Conservation (phyloP, 2,888 invertebrate genomes). For the Spatulosminthurus flaviceps region DNA sequence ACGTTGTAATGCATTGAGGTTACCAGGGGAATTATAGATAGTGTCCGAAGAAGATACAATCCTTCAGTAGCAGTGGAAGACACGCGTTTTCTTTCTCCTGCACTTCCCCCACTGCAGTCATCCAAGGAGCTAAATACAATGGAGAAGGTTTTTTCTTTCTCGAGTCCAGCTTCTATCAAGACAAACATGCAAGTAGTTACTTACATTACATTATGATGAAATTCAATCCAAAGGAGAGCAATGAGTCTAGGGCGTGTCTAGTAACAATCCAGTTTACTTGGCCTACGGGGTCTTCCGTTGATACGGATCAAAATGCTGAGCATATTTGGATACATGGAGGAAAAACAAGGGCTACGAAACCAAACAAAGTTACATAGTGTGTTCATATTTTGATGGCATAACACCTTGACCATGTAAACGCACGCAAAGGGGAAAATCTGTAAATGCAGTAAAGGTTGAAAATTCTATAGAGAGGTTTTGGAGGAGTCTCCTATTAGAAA, state of each 20-base stretch:
- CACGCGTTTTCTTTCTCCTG: slow-evolving; percentile 26
- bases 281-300: slow-evolving; percentile 37
- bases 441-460: background rate
- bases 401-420: slow-evolving; percentile 22
- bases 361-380: background rate
- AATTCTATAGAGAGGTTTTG: too few species aligned
- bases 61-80: slow-evolving; percentile 31
- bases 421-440: background rate
- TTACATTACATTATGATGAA: slow-evolving; percentile 36
- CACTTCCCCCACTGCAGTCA: background rate
- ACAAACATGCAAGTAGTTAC: background rate
- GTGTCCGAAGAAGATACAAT: slow-evolving; percentile 11
- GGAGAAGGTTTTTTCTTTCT: slow-evolving; percentile 3
- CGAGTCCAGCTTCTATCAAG: background rate
- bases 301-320: slow-evolving; percentile 38
- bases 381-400: slow-evolving; percentile 19
- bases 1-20: background rate
- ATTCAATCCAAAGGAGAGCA: slow-evolving; percentile 46
- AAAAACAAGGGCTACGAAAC: background rate
- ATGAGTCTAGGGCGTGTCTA: slow-evolving; percentile 47
- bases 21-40: background rate
- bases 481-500: too few species aligned
- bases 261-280: slow-evolving; percentile 47
- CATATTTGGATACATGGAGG: slow-evolving; percentile 12
- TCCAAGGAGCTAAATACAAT: slow-evolving; percentile 24